These are phyloP conservation scores for Rhinatrema bivittatum DNA, from an alignment of 2,797 vertebrate species.

Conservation along the genomic window DNA sequence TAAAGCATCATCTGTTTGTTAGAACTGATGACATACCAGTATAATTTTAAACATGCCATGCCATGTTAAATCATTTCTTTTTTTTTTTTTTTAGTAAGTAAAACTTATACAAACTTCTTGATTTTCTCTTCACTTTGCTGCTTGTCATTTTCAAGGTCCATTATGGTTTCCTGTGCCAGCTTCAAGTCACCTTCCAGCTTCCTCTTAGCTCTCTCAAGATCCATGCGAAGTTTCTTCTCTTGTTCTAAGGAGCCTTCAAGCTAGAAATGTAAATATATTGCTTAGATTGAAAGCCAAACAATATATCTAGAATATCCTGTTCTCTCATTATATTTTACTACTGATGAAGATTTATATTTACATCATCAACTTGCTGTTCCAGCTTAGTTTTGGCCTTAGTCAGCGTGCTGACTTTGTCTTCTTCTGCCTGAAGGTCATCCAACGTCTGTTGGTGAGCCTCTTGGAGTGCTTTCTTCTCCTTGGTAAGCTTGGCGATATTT, in stretches of 20 bases:
- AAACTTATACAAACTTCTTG: slow-evolving; percentile 48
- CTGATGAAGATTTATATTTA: slow-evolving; percentile 19
- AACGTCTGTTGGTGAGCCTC: slow-evolving; percentile 61
- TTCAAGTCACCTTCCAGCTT: slow-evolving; percentile 78
- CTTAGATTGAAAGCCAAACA: too few relatives aligned
- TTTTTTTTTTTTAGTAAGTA: too few relatives aligned
- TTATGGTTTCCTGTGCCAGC: slow-evolving; percentile 58
- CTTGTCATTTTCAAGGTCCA: slow-evolving; percentile 64
- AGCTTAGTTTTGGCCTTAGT: slow-evolving; percentile 57
- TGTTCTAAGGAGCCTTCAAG: slow-evolving; percentile 61
- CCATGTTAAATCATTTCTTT: too few relatives aligned
- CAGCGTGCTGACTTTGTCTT: slow-evolving; percentile 64
- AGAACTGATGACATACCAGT: too few relatives aligned
- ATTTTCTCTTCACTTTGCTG: slow-evolving; percentile 61
- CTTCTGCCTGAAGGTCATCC: slow-evolving; percentile 61
- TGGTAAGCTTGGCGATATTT: slow-evolving; percentile 57
- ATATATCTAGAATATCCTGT: too few relatives aligned
- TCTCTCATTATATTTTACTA: too few relatives aligned
- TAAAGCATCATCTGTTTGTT: too few relatives aligned
- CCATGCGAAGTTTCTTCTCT: slow-evolving; percentile 57
- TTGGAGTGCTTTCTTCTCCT: slow-evolving; percentile 63
- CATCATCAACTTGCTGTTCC: slow-evolving; percentile 62
- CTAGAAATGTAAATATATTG: too few relatives aligned
- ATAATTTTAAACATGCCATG: too few relatives aligned
- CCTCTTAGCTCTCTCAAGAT: slow-evolving; percentile 63